Evolutionary conservation across 2,888 invertebrate genomes (phyloP).

Genomic region (Cosmorhoe ocellata): DNA sequence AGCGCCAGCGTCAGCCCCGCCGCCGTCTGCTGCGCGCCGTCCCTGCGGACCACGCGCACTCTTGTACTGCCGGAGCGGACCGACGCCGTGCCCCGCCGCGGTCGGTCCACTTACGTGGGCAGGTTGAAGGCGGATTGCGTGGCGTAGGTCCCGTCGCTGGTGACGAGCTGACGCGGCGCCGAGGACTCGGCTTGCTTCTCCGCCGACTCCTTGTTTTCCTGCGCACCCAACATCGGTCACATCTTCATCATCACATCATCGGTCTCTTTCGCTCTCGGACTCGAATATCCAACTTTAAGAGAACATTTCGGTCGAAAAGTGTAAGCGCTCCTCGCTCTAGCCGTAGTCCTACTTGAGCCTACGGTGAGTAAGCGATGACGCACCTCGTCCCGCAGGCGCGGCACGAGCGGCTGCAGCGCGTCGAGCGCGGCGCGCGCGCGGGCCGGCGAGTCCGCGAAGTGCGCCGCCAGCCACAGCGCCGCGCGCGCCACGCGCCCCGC

Average conservation of each 20-base stretch:
- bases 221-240: not conserved
- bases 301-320: no score
- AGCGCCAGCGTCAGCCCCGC: conserved; percentile 88
- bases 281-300: no score
- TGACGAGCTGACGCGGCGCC: conserved; percentile 88
- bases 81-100: no score
- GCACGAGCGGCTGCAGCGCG: conserved; percentile 80
- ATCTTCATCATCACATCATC: no score
- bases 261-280: no score
- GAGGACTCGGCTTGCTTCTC: conserved; percentile 45
- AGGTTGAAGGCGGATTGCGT: conserved; percentile 98
- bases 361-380: no score
- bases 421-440: conserved; percentile 92
- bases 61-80: no score
- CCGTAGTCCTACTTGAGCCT: no score
- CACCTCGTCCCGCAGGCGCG: conserved; percentile 24
- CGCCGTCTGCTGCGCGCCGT: not conserved
- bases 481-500: conserved; percentile 96
- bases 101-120: conserved; percentile 85
- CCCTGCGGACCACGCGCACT: no score
- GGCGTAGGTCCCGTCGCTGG: conserved; percentile 99
- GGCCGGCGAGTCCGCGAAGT: conserved; percentile 91
- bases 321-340: no score
- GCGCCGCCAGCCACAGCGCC: conserved; percentile 98
- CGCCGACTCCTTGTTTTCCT: conserved; percentile 43